Conservation (phyloP, 1,140 invertebrate genomes). For the Phthorimaea operculella region DNA sequence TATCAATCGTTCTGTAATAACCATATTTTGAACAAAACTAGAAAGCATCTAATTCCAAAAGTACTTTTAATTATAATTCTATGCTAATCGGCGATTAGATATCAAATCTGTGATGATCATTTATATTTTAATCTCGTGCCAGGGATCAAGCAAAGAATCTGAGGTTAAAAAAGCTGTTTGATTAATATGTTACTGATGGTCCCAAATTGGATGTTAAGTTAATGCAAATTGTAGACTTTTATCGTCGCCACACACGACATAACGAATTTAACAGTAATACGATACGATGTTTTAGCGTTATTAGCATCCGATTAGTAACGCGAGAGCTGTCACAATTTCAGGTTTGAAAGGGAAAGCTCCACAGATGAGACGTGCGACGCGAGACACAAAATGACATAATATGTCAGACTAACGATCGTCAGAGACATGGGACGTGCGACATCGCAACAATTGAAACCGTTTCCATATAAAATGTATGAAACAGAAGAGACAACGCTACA, state of each 20-base stretch:
- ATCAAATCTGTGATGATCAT: constrained; percentile 13
- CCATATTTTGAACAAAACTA: constrained; percentile 19
- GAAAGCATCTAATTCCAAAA: constrained; percentile 20
- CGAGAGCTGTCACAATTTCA: constrained; percentile 39
- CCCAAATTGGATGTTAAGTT: constrained; percentile 46
- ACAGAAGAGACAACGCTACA: too few species aligned
- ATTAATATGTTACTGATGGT: constrained; percentile 52
- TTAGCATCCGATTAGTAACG: constrained; percentile 49
- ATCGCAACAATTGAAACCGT: too few species aligned
- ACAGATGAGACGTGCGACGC: too few species aligned
- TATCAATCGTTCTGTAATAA: constrained; percentile 13
- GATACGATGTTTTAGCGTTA: constrained; percentile 33
- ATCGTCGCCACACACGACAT: constrained; percentile 52
- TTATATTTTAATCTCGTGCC: constrained; percentile 9
- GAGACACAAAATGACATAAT: too few species aligned
- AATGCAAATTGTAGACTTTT: constrained; percentile 48
- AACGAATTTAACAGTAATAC: constrained; percentile 36
- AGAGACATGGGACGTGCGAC: too few species aligned
- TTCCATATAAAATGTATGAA: too few species aligned
- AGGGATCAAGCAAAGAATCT: constrained; percentile 37
- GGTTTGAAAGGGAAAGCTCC: too few species aligned
- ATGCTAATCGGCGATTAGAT: constrained; percentile 44
- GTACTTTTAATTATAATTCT: constrained; percentile 47
- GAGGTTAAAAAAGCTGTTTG: constrained; percentile 45
- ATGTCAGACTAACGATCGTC: too few species aligned